These are phyloP conservation scores for Cyclophora albipunctata DNA, from an alignment of 2,888 invertebrate genomes.

Conservation along the genomic window DNA sequence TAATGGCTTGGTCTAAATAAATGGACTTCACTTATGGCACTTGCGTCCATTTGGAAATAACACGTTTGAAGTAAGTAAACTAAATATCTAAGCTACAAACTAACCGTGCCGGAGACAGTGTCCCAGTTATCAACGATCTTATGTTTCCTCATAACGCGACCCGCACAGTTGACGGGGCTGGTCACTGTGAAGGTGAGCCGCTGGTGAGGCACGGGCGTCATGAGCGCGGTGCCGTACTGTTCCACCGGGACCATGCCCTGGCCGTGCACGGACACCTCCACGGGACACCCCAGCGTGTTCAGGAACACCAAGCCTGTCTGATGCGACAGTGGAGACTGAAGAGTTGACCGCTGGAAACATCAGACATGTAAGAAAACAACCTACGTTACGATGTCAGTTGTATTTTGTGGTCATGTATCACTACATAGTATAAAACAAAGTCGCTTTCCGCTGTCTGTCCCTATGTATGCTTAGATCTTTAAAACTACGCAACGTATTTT, in stretches of 20 bases:
- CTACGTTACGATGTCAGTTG: too few relatives aligned
- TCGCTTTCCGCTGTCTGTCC: too few relatives aligned
- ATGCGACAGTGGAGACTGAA: conserved; percentile 53
- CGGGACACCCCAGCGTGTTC: conserved; percentile 77
- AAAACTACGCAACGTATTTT: too few relatives aligned
- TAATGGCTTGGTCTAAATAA: too few relatives aligned
- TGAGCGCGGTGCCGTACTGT: conserved; percentile 50
- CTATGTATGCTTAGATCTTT: too few relatives aligned
- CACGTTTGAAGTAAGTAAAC: too few relatives aligned
- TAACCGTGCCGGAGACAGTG: conserved; percentile 50
- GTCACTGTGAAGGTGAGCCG: conserved; percentile 30
- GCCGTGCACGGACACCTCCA: conserved; percentile 50
- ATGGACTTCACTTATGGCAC: too few relatives aligned
- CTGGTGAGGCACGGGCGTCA: conserved; percentile 50
- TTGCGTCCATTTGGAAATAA: too few relatives aligned
- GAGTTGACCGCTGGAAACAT: conserved; percentile 48
- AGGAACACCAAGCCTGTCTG: conserved; percentile 76
- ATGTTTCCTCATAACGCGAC: conserved; percentile 45
- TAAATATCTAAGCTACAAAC: background rate
- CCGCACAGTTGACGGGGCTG: conserved; percentile 46
- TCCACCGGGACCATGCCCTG: conserved; percentile 49
- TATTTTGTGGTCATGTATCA: too few relatives aligned
- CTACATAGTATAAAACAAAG: too few relatives aligned
- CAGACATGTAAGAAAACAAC: background rate
- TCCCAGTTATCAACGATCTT: conserved; percentile 32